phyloP scores from a whole-genome alignment of 2,113 vertebrate genomes.

The Camelus bactrianus region DNA sequence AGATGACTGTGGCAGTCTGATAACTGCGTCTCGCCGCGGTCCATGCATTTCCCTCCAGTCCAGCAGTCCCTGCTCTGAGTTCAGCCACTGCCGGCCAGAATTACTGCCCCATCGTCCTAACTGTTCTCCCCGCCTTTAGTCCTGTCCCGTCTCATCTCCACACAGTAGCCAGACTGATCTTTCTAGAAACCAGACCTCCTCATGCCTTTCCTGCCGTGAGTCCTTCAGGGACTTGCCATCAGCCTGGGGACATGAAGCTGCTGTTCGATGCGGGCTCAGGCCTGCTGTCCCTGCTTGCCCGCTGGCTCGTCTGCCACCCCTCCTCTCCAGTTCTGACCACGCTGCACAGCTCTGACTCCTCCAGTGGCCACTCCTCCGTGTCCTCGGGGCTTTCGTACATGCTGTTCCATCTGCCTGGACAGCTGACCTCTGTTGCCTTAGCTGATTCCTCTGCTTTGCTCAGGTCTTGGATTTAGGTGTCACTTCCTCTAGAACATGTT shows the following conservation, averaged over 20 bases:
- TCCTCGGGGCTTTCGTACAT: background rate
- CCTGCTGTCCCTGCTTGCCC: background rate
- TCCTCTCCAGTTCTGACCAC: background rate
- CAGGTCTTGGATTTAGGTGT: background rate
- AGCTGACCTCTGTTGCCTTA: background rate
- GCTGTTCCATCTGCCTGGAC: background rate
- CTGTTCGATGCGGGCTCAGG: background rate
- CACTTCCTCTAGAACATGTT: background rate
- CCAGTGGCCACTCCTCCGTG: background rate
- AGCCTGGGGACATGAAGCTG: background rate
- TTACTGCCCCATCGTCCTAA: background rate
- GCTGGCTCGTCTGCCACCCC: background rate
- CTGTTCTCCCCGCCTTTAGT: background rate
- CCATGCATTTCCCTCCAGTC: background rate
- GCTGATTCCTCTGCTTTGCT: background rate
- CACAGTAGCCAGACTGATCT: background rate
- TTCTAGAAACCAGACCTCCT: background rate
- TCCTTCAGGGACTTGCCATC: background rate
- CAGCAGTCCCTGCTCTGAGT: background rate
- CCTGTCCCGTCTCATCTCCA: background rate
- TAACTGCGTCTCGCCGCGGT: background rate
- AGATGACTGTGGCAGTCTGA: background rate
- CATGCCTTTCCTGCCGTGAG: background rate
- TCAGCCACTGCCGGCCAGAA: background rate
- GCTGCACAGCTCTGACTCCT: background rate